Conservation (phyloP, 2,888 invertebrate genomes). For the Epistrophella euchroma region DNA sequence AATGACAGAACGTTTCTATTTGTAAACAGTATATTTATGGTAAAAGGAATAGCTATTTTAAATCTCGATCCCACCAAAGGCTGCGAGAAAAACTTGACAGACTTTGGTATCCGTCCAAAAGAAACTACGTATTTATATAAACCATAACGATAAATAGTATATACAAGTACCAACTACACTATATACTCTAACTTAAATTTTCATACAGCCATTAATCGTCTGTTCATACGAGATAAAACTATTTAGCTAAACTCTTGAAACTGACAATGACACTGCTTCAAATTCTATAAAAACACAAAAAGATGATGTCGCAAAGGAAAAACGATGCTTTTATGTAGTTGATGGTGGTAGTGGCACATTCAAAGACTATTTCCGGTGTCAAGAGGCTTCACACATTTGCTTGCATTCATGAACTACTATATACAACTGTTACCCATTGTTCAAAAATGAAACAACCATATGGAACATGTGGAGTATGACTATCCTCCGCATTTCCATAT, state of each 20-base stretch:
- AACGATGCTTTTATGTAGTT: neutral
- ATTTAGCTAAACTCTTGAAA: conserved; percentile 53
- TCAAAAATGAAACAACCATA: conserved; percentile 3
- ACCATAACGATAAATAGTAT: no score
- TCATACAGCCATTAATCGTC: neutral
- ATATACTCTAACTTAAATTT: neutral
- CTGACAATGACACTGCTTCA: conserved; percentile 50
- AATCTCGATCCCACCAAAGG: no score
- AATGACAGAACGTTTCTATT: no score
- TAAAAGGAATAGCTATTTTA: no score
- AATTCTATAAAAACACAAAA: conserved; percentile 26
- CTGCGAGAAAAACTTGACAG: no score
- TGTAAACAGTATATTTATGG: no score
- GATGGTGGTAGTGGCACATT: neutral
- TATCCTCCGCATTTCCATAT: conserved; percentile 5
- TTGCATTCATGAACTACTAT: conserved; percentile 17
- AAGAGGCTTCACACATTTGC: conserved; percentile 21
- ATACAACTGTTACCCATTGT: conserved; percentile 4
- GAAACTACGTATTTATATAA: no score
- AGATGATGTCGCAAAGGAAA: conserved; percentile 6
- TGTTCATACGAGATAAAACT: conserved; percentile 39
- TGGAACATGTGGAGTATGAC: neutral
- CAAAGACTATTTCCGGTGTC: conserved; percentile 24
- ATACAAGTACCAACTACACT: neutral
- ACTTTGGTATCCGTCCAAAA: no score